These are phyloP conservation scores for Monopis laevigella DNA, from an alignment of 2,888 invertebrate genomes.

Conservation along the genomic window DNA sequence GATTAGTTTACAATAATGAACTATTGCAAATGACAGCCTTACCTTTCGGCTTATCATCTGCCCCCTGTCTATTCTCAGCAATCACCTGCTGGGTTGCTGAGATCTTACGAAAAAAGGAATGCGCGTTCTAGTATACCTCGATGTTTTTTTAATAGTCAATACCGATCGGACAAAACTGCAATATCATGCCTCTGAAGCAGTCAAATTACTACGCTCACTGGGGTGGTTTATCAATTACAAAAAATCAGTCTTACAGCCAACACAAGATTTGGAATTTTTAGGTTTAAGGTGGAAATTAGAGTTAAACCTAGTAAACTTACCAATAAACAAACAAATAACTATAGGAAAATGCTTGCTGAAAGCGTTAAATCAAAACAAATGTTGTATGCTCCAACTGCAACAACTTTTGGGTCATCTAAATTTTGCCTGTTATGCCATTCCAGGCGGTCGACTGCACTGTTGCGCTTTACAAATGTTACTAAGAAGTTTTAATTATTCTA, in stretches of 20 bases:
- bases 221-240: slow-evolving; percentile 3
- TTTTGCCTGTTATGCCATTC: slow-evolving; percentile 9
- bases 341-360: not conserved
- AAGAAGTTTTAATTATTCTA: slow-evolving; percentile 14
- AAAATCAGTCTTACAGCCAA: not conserved
- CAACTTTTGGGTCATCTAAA: slow-evolving; percentile 2
- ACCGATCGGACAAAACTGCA: not conserved
- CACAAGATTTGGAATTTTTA: not conserved
- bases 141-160: slow-evolving; percentile 1
- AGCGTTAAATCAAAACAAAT: not conserved
- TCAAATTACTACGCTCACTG: not conserved
- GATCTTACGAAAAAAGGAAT: not conserved
- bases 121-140: slow-evolving; percentile 3
- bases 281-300: not conserved
- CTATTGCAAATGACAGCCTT: slow-evolving; percentile 12
- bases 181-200: slow-evolving; percentile 5
- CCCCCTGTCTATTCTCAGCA: no score
- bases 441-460: slow-evolving; percentile 17
- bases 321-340: not conserved
- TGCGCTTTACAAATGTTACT: slow-evolving; percentile 19
- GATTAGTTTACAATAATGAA: slow-evolving; percentile 10
- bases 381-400: not conserved
- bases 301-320: not conserved
- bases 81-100: slow-evolving; percentile 16
- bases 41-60: slow-evolving; percentile 15